These are phyloP conservation scores for Polypterus bichir DNA, from an alignment of 2,113 vertebrate species.

Conservation along the genomic window DNA sequence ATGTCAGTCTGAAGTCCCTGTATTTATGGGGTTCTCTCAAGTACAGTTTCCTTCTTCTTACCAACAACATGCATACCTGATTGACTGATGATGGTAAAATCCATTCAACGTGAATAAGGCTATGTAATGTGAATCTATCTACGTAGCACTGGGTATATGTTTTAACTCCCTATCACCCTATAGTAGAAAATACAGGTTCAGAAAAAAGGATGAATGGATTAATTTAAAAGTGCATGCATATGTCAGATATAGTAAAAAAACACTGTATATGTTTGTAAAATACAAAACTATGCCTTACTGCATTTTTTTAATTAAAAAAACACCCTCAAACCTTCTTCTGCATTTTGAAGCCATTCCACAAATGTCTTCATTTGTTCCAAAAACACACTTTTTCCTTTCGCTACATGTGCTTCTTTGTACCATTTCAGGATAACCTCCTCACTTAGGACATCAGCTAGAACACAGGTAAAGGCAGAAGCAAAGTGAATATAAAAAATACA, in stretches of 20 bases:
- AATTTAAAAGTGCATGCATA: no score
- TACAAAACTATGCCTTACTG: background rate
- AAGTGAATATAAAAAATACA: background rate
- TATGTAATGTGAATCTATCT: no score
- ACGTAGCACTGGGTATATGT: no score
- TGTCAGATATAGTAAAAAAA: background rate
- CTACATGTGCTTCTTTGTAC: conserved; percentile 76
- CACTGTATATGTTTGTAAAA: background rate
- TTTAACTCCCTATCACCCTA: no score
- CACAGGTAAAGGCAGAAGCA: background rate
- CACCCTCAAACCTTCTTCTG: conserved; percentile 66
- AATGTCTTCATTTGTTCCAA: conserved; percentile 92
- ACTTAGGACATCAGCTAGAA: conserved; percentile 75
- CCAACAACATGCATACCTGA: no score
- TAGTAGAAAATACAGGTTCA: no score
- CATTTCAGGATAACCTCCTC: conserved; percentile 83
- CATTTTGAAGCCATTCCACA: conserved; percentile 83
- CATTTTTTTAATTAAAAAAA: background rate
- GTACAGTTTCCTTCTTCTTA: no score
- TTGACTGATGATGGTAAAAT: no score
- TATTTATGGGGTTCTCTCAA: no score
- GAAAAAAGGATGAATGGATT: no score
- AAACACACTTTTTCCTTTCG: conserved; percentile 84
- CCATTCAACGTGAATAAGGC: no score
- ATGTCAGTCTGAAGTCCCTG: no score